These are phyloP conservation scores for Sciurus carolinensis DNA, from an alignment of 2,797 vertebrate genomes.

Conservation along the genomic window DNA sequence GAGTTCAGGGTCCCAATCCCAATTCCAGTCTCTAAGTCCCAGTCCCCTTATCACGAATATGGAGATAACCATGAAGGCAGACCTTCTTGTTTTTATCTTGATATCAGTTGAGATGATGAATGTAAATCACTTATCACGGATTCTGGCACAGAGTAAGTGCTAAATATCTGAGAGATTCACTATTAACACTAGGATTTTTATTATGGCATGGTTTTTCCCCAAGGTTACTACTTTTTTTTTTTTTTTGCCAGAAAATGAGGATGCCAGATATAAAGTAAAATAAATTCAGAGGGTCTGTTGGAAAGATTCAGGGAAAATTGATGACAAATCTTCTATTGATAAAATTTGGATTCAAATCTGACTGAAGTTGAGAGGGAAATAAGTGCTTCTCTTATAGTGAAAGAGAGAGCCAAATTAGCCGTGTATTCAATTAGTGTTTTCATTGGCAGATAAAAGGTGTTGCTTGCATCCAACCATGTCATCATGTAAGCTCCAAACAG, in stretches of 20 bases:
- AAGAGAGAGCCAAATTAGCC: slow-evolving; percentile 40
- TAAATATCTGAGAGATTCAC: slow-evolving; percentile 6
- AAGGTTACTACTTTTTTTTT: neutral
- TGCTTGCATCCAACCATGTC: neutral
- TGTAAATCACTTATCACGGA: neutral
- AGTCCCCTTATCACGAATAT: neutral
- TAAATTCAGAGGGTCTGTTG: slow-evolving; percentile 10
- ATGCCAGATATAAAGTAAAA: slow-evolving; percentile 46
- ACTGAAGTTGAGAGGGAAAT: neutral
- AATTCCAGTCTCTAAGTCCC: slow-evolving; percentile 11
- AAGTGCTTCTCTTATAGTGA: slow-evolving; percentile 37
- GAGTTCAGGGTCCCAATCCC: neutral
- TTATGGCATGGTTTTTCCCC: neutral
- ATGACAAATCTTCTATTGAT: slow-evolving; percentile 5
- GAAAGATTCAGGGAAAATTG: slow-evolving; percentile 51
- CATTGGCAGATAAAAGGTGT: slow-evolving; percentile 34
- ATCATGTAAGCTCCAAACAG: neutral
- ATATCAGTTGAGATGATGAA: neutral
- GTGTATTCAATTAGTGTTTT: slow-evolving; percentile 34
- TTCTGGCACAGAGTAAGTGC: neutral
- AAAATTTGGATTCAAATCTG: slow-evolving; percentile 54
- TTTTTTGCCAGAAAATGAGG: neutral
- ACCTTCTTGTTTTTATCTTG: slow-evolving; percentile 15
- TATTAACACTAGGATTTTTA: slow-evolving; percentile 14
- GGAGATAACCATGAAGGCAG: neutral